Conservation (phyloP, 2,797 vertebrate species). For the Tiaroga cobitis region DNA sequence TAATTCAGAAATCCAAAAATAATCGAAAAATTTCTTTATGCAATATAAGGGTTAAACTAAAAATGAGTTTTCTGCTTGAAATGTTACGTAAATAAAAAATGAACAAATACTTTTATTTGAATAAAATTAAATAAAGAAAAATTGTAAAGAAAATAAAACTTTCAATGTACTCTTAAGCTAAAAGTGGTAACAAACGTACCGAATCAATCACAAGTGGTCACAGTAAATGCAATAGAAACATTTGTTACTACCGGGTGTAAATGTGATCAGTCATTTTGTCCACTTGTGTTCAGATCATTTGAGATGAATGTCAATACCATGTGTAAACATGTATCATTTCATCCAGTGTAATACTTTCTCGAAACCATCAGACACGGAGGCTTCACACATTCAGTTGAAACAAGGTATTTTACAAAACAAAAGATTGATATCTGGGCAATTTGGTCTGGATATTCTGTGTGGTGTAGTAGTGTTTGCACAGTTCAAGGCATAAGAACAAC, state of each 20-base stretch:
- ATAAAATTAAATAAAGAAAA: background rate
- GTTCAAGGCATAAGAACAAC: conserved; percentile 21
- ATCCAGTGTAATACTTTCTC: background rate
- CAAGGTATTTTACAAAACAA: background rate
- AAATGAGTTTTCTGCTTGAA: background rate
- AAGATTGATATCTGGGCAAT: conserved; percentile 11
- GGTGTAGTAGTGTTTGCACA: conserved; percentile 59
- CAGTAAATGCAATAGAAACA: background rate
- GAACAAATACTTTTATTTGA: background rate
- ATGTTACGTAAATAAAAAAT: background rate
- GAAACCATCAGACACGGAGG: background rate
- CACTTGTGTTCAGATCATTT: background rate
- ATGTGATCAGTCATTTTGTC: background rate
- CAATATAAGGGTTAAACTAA: background rate
- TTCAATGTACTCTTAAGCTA: background rate
- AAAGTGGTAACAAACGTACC: background rate
- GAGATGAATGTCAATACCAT: background rate
- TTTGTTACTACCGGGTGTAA: background rate
- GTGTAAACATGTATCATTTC: background rate
- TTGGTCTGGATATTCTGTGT: conserved; percentile 31
- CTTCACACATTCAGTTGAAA: background rate
- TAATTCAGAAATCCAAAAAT: background rate
- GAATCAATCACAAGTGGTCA: background rate
- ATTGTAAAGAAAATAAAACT: background rate
- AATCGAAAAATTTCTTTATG: background rate